These are phyloP conservation scores for Tamias sibiricus DNA, from an alignment of 2,113 vertebrate species.

Conservation along the genomic window DNA sequence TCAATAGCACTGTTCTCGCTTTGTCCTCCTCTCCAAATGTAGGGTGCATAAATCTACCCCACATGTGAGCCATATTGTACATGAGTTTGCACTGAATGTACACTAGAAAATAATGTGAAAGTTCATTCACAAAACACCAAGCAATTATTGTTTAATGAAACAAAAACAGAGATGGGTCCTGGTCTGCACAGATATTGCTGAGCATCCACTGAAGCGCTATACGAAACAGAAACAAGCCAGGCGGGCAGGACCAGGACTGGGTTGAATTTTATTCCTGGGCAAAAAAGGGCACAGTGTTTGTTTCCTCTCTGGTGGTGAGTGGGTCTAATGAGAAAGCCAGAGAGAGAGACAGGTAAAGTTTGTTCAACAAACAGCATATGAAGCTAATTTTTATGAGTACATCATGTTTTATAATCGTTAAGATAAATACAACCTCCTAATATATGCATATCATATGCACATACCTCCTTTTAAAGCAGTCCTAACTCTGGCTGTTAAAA, in stretches of 20 bases:
- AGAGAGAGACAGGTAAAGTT: background rate
- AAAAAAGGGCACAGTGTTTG: background rate
- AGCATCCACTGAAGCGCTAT: background rate
- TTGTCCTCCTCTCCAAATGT: background rate
- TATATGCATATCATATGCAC: conserved; percentile 22
- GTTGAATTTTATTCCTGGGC: background rate
- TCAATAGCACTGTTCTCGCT: background rate
- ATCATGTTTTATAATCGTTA: background rate
- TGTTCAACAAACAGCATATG: background rate
- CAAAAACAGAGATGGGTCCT: background rate
- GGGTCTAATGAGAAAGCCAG: conserved; percentile 16
- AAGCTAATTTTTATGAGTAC: conserved; percentile 36
- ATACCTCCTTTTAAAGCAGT: conserved; percentile 18
- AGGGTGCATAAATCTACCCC: background rate
- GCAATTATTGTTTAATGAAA: conserved; percentile 23
- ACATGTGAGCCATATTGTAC: background rate
- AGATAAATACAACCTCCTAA: background rate
- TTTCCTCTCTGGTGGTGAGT: background rate
- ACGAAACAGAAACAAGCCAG: background rate
- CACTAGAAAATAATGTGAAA: background rate
- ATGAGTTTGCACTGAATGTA: background rate
- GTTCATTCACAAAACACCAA: conserved; percentile 44
- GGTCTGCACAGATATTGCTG: background rate
- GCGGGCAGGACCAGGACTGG: background rate
- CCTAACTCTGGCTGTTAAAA: conserved; percentile 28